phyloP scores from a whole-genome alignment of 2,888 invertebrate species.

The Chrysotoxum bicinctum region DNA sequence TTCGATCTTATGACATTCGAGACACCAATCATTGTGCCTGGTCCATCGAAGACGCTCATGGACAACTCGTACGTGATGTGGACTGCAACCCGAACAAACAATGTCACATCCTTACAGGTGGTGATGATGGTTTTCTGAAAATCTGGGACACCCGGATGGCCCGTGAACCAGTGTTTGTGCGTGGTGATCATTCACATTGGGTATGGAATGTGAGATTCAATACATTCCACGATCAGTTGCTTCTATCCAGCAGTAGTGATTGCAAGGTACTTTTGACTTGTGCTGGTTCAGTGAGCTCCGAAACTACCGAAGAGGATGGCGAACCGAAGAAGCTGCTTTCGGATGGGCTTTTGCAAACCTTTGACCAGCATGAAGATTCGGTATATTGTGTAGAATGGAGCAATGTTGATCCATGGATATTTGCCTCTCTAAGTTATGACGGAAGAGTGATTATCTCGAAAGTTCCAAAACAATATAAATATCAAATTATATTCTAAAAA shows the following conservation, averaged over 20 bases:
- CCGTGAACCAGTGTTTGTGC: slow-evolving; percentile 88
- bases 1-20: slow-evolving; percentile 94
- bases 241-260: slow-evolving; percentile 97
- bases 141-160: slow-evolving; percentile 97
- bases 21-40: slow-evolving; percentile 89
- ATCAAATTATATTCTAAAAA: slow-evolving; percentile 91
- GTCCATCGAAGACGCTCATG: slow-evolving; percentile 93
- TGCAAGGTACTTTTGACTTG: slow-evolving; percentile 94
- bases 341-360: slow-evolving; percentile 95
- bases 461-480: slow-evolving; percentile 97
- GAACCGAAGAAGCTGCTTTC: slow-evolving; percentile 80
- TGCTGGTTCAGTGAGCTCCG: slow-evolving; percentile 93
- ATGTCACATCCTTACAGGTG: slow-evolving; percentile 95
- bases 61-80: slow-evolving; percentile 93
- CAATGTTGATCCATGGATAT: slow-evolving; percentile 98
- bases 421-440: slow-evolving; percentile 98
- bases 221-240: slow-evolving; percentile 97
- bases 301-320: slow-evolving; percentile 82
- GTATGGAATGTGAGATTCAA: slow-evolving; percentile 98
- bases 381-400: slow-evolving; percentile 99
- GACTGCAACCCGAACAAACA: slow-evolving; percentile 99
- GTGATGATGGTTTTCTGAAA: slow-evolving; percentile 96
- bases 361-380: slow-evolving; percentile 98
- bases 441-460: slow-evolving; percentile 95
- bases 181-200: slow-evolving; percentile 95